Evolutionary conservation across 1,140 invertebrate genomes (phyloP).

Genomic region (Leguminivora glycinivorella): DNA sequence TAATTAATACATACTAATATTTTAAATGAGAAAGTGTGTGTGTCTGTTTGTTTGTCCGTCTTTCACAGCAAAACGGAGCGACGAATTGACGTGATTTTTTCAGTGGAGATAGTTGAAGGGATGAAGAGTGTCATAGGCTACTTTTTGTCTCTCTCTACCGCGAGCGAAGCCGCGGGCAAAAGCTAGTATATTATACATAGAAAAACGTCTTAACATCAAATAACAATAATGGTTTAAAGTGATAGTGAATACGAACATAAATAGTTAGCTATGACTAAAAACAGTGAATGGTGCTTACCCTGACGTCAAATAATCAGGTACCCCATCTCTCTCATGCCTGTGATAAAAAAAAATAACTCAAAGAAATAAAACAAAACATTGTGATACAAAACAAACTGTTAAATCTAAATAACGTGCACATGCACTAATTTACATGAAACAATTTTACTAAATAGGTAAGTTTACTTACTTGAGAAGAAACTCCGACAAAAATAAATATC

Average conservation of each 20-base stretch:
- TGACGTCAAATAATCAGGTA: slow-evolving; percentile 76
- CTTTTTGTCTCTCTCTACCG: no score
- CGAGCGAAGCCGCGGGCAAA: no score
- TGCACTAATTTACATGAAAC: slow-evolving; percentile 40
- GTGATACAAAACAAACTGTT: slow-evolving; percentile 48
- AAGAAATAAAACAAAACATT: slow-evolving; percentile 57
- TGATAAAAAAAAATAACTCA: slow-evolving; percentile 63
- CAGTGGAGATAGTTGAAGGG: no score
- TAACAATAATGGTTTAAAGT: neutral
- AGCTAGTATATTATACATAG: no score
- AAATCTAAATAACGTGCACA: slow-evolving; percentile 47
- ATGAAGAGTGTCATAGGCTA: no score
- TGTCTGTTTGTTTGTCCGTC: no score
- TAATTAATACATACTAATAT: neutral
- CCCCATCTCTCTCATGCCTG: slow-evolving; percentile 75
- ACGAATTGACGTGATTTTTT: no score
- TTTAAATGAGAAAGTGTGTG: no score
- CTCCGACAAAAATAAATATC: slow-evolving; percentile 96
- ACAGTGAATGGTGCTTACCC: slow-evolving; percentile 65
- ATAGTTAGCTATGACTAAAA: slow-evolving; percentile 35
- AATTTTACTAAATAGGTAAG: slow-evolving; percentile 3
- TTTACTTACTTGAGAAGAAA: slow-evolving; percentile 92
- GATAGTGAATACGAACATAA: neutral
- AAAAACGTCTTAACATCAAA: neutral
- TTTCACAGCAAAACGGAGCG: no score